phyloP scores from a whole-genome alignment of 2,797 vertebrate species.

The Pangasius sanitwongsei region DNA sequence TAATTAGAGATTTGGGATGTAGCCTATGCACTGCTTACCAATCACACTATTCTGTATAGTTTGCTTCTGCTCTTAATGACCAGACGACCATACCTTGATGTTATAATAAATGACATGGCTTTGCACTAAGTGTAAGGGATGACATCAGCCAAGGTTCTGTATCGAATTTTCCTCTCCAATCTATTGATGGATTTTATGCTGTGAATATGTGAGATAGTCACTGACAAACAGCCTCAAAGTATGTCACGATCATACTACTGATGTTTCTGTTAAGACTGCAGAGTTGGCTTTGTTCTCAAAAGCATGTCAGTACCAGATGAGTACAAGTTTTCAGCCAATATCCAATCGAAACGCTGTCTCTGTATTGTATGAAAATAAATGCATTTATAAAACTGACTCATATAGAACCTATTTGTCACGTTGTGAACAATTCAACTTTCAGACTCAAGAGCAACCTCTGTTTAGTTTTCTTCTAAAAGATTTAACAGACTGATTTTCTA shows the following conservation, averaged over 20 bases:
- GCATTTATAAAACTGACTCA: not conserved
- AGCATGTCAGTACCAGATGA: not conserved
- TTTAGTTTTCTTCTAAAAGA: not conserved
- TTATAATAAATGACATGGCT: not conserved
- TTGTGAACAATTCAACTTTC: not conserved
- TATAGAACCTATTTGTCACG: too few relatives aligned
- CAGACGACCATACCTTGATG: not conserved
- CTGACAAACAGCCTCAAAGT: not conserved
- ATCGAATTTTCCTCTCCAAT: not conserved
- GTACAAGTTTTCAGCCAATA: not conserved
- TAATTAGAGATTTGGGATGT: not conserved
- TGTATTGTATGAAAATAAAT: not conserved
- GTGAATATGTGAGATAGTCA: not conserved
- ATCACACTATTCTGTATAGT: not conserved
- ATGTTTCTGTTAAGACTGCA: not conserved
- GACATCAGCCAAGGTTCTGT: not conserved
- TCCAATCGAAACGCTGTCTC: not conserved
- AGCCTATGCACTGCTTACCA: too few relatives aligned
- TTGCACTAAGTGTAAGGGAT: not conserved
- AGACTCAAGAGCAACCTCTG: not conserved
- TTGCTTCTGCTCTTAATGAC: not conserved
- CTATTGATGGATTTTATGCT: not conserved
- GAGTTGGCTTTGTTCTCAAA: not conserved
- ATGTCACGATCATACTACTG: not conserved
- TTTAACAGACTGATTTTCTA: too few relatives aligned